Conservation (phyloP, 2,888 invertebrate species). For the Lasioglossum leucozonium region DNA sequence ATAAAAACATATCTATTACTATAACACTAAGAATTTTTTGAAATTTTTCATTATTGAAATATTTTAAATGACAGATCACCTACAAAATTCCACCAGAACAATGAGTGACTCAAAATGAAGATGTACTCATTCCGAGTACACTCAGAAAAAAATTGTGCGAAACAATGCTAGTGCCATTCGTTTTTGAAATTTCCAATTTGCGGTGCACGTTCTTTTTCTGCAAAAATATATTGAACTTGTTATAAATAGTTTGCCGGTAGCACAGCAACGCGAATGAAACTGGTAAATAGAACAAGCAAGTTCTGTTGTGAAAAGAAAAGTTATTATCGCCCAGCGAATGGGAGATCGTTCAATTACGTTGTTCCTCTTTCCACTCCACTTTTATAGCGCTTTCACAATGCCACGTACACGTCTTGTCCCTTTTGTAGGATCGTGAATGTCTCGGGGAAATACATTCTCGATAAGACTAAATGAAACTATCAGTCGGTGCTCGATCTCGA, state of each 20-base stretch:
- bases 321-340: constrained; percentile 40
- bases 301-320: constrained; percentile 27
- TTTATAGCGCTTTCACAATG: constrained; percentile 18
- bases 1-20: too few relatives aligned
- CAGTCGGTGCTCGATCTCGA: constrained; percentile 12
- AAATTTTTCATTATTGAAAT: too few relatives aligned
- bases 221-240: background rate
- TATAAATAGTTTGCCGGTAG: background rate
- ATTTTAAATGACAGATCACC: too few relatives aligned
- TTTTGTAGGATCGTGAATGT: constrained; percentile 17
- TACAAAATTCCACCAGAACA: background rate
- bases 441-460: constrained; percentile 17
- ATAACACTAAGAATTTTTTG: too few relatives aligned
- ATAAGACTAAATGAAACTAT: constrained; percentile 33
- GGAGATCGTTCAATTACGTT: constrained; percentile 47
- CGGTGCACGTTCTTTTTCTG: background rate
- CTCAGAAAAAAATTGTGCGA: background rate
- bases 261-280: background rate
- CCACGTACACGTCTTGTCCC: constrained; percentile 23
- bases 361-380: constrained; percentile 21
- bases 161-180: background rate
- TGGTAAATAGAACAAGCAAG: constrained; percentile 17
- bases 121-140: too few relatives aligned
- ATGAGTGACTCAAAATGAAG: background rate
- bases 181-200: background rate